Evolutionary conservation across 2,797 vertebrate genomes (phyloP).

Genomic region (Liparis tanakae): DNA sequence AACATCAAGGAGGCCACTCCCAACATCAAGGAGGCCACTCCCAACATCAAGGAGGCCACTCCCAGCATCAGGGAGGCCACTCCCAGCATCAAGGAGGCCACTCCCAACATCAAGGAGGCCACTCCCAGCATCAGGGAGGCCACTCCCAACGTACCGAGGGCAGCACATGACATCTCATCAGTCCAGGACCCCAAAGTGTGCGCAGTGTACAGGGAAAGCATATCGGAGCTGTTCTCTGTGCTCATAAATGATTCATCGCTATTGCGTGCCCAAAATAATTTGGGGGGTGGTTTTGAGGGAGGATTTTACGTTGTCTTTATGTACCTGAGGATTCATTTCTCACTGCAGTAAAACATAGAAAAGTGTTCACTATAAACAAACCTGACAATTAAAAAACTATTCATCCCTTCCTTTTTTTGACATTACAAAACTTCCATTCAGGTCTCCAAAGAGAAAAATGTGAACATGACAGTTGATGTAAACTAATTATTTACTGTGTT

Average conservation of each 20-base stretch:
- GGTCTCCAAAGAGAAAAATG: slow-evolving; percentile 48
- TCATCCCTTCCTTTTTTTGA: not conserved
- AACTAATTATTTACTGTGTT: slow-evolving; percentile 33
- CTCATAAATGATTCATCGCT: slow-evolving; percentile 28
- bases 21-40: not conserved
- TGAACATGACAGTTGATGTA: slow-evolving; percentile 27
- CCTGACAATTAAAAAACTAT: not conserved
- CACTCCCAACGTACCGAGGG: slow-evolving; percentile 5
- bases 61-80: too few relatives aligned
- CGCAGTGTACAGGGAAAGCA: slow-evolving; percentile 22
- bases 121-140: too few relatives aligned
- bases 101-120: too few relatives aligned
- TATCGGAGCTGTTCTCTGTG: slow-evolving; percentile 25
- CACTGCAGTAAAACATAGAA: slow-evolving; percentile 24
- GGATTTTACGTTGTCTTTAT: not conserved
- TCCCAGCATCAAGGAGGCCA: too few relatives aligned
- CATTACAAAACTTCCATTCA: slow-evolving; percentile 14
- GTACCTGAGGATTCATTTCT: slow-evolving; percentile 13
- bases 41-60: slow-evolving; percentile 25
- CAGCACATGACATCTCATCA: slow-evolving; percentile 20
- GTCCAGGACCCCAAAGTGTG: slow-evolving; percentile 22
- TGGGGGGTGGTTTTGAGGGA: not conserved
- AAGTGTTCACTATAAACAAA: slow-evolving; percentile 5
- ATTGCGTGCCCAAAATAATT: not conserved
- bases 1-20: too few relatives aligned